Base-by-base conservation (phyloP, 2,797 vertebrate species). In the Hippocampus kuda region DNA sequence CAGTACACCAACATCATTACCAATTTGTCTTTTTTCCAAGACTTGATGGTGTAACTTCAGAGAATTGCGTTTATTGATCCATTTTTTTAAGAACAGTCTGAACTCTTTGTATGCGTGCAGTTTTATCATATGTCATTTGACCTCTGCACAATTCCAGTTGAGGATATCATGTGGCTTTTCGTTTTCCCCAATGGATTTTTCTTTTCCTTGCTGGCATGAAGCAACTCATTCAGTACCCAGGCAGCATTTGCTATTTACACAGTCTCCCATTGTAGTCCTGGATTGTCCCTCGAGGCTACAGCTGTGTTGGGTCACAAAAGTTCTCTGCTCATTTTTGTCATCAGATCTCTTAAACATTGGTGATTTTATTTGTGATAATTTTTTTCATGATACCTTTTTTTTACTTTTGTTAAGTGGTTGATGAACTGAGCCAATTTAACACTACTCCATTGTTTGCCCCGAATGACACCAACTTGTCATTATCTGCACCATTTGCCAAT, bases 101-200 rank as follows among this genome's bases (percentile, higher is more conserved):
- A 57, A 24, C 10, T 57, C n/a, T 26, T 24, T 26, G 7, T 26
- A 26, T 24, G 5, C 18, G 11, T 5, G 15, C 15, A 18, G 48
- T 24, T 56, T 56, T 56, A 56, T 56, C 24, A 56, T 12, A 4
- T 51, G 54, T 13, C 54, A 56, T 56, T 26, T 15, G 56, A 5
- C 26, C 54, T 24, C 54, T 26, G 9, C 22, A 13, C 54, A 26
- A 56, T 56, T 34, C 16, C 38, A 63, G 61, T 53, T 44, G 12
- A 34, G 61, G 26, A 67, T 64, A 41, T 73, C 72, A 73, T 73
- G 63, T 73, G 75, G 66, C n/a, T 67, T 54, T 68, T 65, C 18
- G 65, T 62, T 59, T 67, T 70, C 51, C 69, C 46, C 44, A 69
- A 48, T 41, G 38, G 46, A 41, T 68, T 71, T 75, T 41, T 71